Percentiles rank a stretch among this genome's conserved stretches.
Conservation (phyloP, 2,113 vertebrate genomes). For the Coregonus clupeaformis region DNA sequence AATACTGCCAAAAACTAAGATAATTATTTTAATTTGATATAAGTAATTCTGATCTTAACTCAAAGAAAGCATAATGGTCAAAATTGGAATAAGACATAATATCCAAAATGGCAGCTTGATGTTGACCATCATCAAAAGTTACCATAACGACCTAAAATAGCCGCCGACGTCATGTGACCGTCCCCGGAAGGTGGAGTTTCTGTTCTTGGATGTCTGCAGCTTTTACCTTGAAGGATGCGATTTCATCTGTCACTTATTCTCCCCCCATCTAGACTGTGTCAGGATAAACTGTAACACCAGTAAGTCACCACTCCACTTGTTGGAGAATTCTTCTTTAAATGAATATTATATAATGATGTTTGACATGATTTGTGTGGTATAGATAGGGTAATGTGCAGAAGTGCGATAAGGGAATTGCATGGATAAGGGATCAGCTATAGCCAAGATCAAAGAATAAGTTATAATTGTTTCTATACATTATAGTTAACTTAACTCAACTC, state of each 20-base stretch:
- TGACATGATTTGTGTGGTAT: slow-evolving; percentile 48
- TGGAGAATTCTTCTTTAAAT: slow-evolving; percentile 76
- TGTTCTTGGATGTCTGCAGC: slow-evolving; percentile 99
- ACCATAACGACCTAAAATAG: slow-evolving; percentile 78
- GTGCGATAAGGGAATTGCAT: slow-evolving; percentile 61
- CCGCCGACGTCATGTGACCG: slow-evolving; percentile 91
- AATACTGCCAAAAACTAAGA: not conserved
- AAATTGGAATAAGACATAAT: not conserved
- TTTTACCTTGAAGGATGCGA: slow-evolving; percentile 99
- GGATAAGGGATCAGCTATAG: slow-evolving; percentile 46
- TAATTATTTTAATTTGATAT: not conserved
- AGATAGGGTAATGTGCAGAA: slow-evolving; percentile 38
- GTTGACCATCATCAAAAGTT: not conserved
- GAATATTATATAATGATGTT: slow-evolving; percentile 35
- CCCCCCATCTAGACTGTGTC: slow-evolving; percentile 99
- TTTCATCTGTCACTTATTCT: slow-evolving; percentile 99
- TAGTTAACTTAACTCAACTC: not conserved
- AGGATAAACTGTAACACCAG: slow-evolving; percentile 99
- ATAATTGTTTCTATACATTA: not conserved
- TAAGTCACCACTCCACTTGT: slow-evolving; percentile 98
- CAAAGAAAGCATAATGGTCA: not conserved
- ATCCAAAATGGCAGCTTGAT: not conserved
- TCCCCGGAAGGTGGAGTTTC: slow-evolving; percentile 98
- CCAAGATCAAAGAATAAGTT: slow-evolving; percentile 56
- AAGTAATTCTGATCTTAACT: not conserved